Conservation (phyloP, 2,888 invertebrate genomes). For the Mythimna ferrago region DNA sequence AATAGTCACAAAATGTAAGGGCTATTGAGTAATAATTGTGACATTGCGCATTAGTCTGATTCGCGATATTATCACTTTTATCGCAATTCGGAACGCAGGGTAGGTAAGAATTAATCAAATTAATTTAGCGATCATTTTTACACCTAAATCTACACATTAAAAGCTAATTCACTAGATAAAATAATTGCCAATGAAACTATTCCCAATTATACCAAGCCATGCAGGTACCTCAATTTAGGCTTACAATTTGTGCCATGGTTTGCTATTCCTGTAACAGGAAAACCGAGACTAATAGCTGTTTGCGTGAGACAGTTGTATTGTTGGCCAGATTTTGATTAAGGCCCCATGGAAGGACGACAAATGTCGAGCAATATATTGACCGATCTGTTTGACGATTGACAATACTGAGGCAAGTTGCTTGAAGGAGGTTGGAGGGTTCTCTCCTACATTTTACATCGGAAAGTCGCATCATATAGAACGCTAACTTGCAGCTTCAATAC, state of each 20-base stretch:
- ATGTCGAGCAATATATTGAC: constrained; percentile 46
- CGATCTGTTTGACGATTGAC: constrained; percentile 51
- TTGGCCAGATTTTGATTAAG: constrained; percentile 53
- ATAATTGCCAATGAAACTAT: not conserved
- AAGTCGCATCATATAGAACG: constrained; percentile 23
- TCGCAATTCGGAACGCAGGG: no score
- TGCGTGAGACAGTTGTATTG: constrained; percentile 42
- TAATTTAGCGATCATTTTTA: no score
- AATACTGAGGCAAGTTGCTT: not conserved
- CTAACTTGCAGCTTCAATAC: constrained; percentile 15
- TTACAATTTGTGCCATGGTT: constrained; percentile 15
- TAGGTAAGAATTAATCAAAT: no score
- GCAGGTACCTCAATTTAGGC: not conserved
- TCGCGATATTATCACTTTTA: no score
- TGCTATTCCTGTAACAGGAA: not conserved
- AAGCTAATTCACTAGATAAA: not conserved
- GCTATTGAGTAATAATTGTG: no score
- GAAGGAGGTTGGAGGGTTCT: not conserved
- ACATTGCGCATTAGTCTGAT: no score
- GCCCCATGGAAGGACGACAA: constrained; percentile 27
- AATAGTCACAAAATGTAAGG: no score
- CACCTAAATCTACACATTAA: no score
- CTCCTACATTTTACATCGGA: constrained; percentile 28
- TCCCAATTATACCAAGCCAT: not conserved
- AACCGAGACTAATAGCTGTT: constrained; percentile 37